Evolutionary conservation across 2,113 vertebrate species (phyloP), one percentile per base, ranked within the genome.

Genomic region (Galbula dea): DNA sequence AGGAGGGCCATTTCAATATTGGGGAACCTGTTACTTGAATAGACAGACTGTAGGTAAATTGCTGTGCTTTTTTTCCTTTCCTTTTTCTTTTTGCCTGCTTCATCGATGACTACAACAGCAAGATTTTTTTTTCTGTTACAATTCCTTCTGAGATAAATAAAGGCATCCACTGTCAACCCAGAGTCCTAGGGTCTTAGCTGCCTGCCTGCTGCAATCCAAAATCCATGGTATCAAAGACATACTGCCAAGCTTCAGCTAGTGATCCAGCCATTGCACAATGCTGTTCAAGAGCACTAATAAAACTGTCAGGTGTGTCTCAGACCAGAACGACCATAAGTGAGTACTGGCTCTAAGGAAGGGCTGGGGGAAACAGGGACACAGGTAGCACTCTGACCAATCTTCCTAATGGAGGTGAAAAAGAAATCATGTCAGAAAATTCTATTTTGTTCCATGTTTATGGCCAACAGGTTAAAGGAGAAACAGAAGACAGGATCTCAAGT

Each of bases 241-340:
- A 27, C 58, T 89, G 88, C 88, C 88, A 95, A 95, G 71, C 62
- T 95, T 46, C 79, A 94, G 51, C 52, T 39, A 88, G 79, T 34
- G 65, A 94, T 95, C 79, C 83, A 96, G 67, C 54, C 82, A 39
- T 85, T 94, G 90, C 90, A 67, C 89, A 95, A 41, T 58, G 71
- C 62, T 91, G n/a, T 29, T 80, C 43, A 2, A 43, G 37, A 93
- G 49, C 75, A 30, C 90, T 77, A 96, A 83, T 93, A 93, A 94
- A 95, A 88, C 78, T 83, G 51, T 73, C 75, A 96, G 92, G 92
- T 96, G 79, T 91, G 92, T 89, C 85, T 94, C 92, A 83, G 63
- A 86, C 79, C 72, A 94, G 63, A 89, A n/a, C 5, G 3, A 87
- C 79, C 58, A 91, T 34, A 73, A 96, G 82, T 62, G 55, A 83